Base-by-base conservation (phyloP, 2,113 vertebrate genomes). In the Sebastes schlegelii region DNA sequence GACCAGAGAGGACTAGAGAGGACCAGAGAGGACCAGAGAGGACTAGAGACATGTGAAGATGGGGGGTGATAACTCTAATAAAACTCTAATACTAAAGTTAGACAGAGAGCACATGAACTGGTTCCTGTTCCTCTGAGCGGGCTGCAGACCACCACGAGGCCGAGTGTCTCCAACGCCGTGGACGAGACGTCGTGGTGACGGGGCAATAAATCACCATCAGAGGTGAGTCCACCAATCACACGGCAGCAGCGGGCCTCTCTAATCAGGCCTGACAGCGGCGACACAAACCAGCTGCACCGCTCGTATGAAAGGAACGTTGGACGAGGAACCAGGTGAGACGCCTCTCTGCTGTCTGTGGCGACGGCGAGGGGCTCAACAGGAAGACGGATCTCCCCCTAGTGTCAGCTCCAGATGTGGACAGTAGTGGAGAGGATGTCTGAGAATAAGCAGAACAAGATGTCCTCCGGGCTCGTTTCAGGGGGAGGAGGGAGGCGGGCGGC, bases 271-370 rank as follows among this genome's bases (percentile, higher is more conserved):
- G 58, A 68, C 71, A 76, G 72, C 52, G 2, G 8, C 34, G 79
- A 93, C 78, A 73, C 49, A 78, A 89, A 85, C 70, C 94, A 95
- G 92, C 93, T 94, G 92, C 84, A 52, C 45, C 0, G 10, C 78
- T 1, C 8, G 69, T 79, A 69, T 92, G 90, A 93, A 92, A 90
- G 92, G 74, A 43, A 61, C 65, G 17, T 70, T 90, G 92, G 88
- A 93, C 40, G 79, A 70, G 81, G 49, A 68, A 83, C 43, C 94
- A 95, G 94, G 93, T 94, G 94, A 93, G 89, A 93, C 58, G 63
- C 81, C 66, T 93, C 94, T 82, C 52, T 9, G 72, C 64, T 0
- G 66, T 21, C 90, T 88, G 63, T 79, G 70, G 89, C 70, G 86
- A 84, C 46, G 16, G 65, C 2, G 16, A 65, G 5, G 17, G 63